Evolutionary conservation across 2,113 vertebrate genomes (phyloP).

Genomic region (Scomber japonicus): DNA sequence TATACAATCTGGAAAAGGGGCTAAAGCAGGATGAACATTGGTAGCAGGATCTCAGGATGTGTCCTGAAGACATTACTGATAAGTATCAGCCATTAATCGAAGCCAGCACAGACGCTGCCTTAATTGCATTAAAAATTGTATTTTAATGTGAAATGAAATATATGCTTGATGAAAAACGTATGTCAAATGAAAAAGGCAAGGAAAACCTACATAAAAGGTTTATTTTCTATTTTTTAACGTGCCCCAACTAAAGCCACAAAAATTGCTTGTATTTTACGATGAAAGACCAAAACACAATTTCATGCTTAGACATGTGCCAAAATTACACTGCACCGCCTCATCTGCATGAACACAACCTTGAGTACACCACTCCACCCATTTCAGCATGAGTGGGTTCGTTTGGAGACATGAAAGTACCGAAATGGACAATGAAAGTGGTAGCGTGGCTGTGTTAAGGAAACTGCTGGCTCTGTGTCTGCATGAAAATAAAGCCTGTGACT

Average conservation of each 20-base stretch:
- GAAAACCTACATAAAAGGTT: slow-evolving; percentile 6
- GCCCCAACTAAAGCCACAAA: slow-evolving; percentile 15
- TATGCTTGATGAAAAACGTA: slow-evolving; percentile 45
- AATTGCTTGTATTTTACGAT: not conserved
- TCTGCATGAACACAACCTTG: slow-evolving; percentile 37
- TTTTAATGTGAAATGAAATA: slow-evolving; percentile 39
- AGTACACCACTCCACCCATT: slow-evolving; percentile 23
- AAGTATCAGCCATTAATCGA: slow-evolving; percentile 60
- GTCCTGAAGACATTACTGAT: slow-evolving; percentile 62
- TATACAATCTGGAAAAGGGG: slow-evolving; percentile 19
- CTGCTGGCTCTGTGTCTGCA: slow-evolving; percentile 19
- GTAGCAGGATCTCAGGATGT: slow-evolving; percentile 46
- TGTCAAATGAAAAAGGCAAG: slow-evolving; percentile 28
- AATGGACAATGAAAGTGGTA: slow-evolving; percentile 28
- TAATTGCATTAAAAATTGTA: slow-evolving; percentile 56
- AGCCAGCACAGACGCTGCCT: slow-evolving; percentile 36
- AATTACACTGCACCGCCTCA: slow-evolving; percentile 22
- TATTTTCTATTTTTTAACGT: not conserved
- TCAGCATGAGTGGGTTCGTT: slow-evolving; percentile 27
- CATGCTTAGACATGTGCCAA: slow-evolving; percentile 12
- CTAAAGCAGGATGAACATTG: slow-evolving; percentile 43
- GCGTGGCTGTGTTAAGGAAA: slow-evolving; percentile 22
- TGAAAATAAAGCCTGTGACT: slow-evolving; percentile 40
- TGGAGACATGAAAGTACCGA: slow-evolving; percentile 22
- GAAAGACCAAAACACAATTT: slow-evolving; percentile 39